Base-by-base conservation (phyloP, 2,797 vertebrate genomes). In the Ctenopoma multispine region DNA sequence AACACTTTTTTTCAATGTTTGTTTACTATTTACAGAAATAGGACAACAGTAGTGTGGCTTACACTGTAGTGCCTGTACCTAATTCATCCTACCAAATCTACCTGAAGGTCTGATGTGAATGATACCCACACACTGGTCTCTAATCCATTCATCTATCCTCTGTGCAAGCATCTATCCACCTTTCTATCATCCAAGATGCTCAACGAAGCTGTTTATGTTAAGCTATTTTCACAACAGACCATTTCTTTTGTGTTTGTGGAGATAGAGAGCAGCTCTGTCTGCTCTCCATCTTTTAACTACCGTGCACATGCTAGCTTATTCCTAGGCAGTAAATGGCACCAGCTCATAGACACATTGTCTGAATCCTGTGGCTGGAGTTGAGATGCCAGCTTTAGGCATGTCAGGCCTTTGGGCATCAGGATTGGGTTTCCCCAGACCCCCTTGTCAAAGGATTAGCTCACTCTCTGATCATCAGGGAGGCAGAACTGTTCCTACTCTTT, bases 381-480 rank as follows among this genome's bases (percentile, higher is more conserved):
- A 69, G 82, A 86, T 92, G 88, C 85, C 84, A 91, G 89, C 82
- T 91, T 90, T 88, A 89, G 82, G 87, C 89, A 83, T 85, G 90
- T 89, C 80, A 84, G 84, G 83, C 88, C 87, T 85, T 75, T 66
- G 90, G 91, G 89, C 79, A 86, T 75, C 48, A 50, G 83, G 90
- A 92, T 92, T 90, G 88, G 84, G 90, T 90, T 93, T 92, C 84
- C 81, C 84, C 72, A 84, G 87, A 90, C 87, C 89, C 79, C 80
- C 92, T 91, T 90, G 86, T 93, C 87, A 89, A 83, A 90, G 90
- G 92, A 93, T 94, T 94, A 94, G 86, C 84, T 83, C 72, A 59
- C 80, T 85, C 89, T 93, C 81, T 92, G 92, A 93, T 94, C 91
- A 88, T 76, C 49, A 27, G 79, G 75, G 87, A 83, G 54, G 77